phyloP scores from a whole-genome alignment of 2,797 vertebrate species.

The Danio jaintianensis region DNA sequence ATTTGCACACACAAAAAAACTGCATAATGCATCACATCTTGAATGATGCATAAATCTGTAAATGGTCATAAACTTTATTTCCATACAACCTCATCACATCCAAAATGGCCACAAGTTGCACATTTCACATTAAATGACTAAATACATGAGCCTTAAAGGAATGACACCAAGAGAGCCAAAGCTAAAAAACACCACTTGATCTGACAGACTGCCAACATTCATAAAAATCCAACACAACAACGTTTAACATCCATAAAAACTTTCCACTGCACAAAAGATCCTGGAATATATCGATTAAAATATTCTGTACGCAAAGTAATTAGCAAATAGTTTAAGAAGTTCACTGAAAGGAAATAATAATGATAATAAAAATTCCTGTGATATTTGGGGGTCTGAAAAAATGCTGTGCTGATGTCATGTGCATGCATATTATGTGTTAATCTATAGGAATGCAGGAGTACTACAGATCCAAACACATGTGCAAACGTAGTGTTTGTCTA shows the following conservation, averaged over 20 bases:
- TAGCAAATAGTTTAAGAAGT: too few relatives aligned
- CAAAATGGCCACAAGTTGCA: too few relatives aligned
- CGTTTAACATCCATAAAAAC: neutral
- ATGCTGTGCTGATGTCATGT: too few relatives aligned
- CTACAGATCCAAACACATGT: too few relatives aligned
- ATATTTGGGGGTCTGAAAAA: too few relatives aligned
- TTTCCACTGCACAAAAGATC: neutral
- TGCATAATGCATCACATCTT: neutral
- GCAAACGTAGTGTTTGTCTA: too few relatives aligned
- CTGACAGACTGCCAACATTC: neutral
- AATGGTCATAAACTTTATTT: neutral
- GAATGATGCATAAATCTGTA: constrained; percentile 2
- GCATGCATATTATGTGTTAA: too few relatives aligned
- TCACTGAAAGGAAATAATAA: too few relatives aligned
- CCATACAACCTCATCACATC: neutral
- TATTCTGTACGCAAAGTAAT: too few relatives aligned
- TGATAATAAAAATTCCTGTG: too few relatives aligned
- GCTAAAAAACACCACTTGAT: neutral
- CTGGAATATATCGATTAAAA: neutral
- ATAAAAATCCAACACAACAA: neutral
- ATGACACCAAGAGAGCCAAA: neutral
- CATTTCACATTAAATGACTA: neutral
- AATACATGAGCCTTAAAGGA: neutral
- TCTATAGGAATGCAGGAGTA: too few relatives aligned
- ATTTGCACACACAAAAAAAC: neutral